phyloP scores from a whole-genome alignment of 2,113 vertebrate genomes.

The Sapajus apella region DNA sequence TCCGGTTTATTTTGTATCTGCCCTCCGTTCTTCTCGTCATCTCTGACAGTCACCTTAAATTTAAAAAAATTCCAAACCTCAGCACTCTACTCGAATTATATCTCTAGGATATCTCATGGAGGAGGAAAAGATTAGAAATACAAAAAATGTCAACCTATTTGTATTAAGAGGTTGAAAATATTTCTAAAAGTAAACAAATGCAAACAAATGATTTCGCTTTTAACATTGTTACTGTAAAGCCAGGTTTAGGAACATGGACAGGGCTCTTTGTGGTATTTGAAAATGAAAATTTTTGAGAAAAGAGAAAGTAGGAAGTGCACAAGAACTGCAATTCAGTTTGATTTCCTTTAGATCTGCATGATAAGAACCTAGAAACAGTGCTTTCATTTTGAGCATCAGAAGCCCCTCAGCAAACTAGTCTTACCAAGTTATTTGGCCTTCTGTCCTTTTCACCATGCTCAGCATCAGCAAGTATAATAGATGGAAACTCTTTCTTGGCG shows the following conservation, averaged over 20 bases:
- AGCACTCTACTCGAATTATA: not conserved
- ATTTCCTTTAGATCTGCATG: not conserved
- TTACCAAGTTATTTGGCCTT: not conserved
- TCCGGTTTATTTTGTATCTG: not conserved
- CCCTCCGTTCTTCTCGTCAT: not conserved
- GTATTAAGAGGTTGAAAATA: not conserved
- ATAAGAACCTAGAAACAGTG: not conserved
- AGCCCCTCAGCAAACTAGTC: not conserved
- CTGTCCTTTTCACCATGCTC: not conserved
- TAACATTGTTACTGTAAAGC: not conserved
- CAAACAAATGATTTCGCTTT: not conserved
- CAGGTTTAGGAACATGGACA: not conserved
- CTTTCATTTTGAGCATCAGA: not conserved
- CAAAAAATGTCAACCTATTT: not conserved
- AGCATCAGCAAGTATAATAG: not conserved
- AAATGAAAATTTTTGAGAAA: slow-evolving; percentile 6
- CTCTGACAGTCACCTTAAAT: not conserved
- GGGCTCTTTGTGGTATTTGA: not conserved
- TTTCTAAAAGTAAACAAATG: slow-evolving; percentile 4
- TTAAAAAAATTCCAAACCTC: not conserved
- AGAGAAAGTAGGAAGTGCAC: not conserved
- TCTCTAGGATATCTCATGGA: not conserved
- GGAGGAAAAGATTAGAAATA: not conserved
- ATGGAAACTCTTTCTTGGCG: not conserved
- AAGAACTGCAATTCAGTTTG: not conserved